Conservation (phyloP, 1,140 invertebrate species). For the Thaumatotibia leucotreta region DNA sequence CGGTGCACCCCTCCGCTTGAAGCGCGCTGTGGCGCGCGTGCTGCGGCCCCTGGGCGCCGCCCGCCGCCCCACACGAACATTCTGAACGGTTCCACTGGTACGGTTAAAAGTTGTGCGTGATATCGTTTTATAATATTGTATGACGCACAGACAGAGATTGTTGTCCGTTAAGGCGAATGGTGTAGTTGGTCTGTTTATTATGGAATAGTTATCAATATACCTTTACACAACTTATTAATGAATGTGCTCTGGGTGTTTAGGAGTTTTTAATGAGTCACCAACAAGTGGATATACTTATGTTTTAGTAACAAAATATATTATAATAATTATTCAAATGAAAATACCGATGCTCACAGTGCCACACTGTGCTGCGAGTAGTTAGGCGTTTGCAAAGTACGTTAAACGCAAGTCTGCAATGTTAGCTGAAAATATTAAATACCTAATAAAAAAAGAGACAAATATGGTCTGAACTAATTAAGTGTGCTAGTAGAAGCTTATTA, state of each 20-base stretch:
- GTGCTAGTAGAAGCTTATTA: conserved; percentile 4
- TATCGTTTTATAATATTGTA: background rate
- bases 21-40: background rate
- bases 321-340: background rate
- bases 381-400: background rate
- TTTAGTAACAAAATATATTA: background rate
- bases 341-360: background rate
- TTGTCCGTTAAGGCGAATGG: background rate
- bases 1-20: conserved; percentile 32
- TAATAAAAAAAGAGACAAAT: background rate
- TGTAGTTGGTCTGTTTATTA: background rate
- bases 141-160: background rate
- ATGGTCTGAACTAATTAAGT: background rate
- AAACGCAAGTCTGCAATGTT: background rate
- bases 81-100: background rate
- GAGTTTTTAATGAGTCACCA: background rate
- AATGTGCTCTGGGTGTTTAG: conserved; percentile 11
- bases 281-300: background rate
- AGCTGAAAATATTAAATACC: background rate
- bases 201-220: background rate
- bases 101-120: background rate
- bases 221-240: background rate
- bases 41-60: background rate
- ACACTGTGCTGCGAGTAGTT: background rate
- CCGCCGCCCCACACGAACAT: background rate